These are phyloP conservation scores for Drosophila bipectinata DNA, from an alignment of 1,140 invertebrate genomes.

Conservation along the genomic window DNA sequence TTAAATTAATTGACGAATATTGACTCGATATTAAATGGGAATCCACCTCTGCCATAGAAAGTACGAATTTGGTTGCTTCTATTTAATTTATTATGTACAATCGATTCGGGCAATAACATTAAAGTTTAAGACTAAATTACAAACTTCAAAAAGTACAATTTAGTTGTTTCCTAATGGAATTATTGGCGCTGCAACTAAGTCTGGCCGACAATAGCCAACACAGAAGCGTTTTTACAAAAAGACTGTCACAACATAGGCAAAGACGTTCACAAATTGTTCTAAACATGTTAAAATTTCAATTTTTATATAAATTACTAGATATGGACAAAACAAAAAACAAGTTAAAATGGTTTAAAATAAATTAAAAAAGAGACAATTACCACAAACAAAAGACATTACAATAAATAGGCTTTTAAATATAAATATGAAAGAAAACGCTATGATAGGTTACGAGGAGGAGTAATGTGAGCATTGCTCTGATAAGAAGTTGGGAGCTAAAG, in stretches of 20 bases:
- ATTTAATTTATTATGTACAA: conserved; percentile 79
- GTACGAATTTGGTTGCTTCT: conserved; percentile 51
- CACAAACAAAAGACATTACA: too few species aligned
- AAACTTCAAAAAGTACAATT: conserved; percentile 58
- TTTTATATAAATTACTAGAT: not conserved
- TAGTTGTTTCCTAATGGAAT: conserved; percentile 58
- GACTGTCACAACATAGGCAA: not conserved
- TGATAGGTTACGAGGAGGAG: too few species aligned
- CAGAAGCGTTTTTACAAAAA: conserved; percentile 1
- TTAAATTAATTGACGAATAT: conserved; percentile 16
- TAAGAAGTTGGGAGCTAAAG: too few species aligned
- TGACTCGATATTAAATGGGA: conserved; percentile 24
- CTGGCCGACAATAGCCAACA: conserved; percentile 49
- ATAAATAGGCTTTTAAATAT: too few species aligned
- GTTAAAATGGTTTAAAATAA: too few species aligned
- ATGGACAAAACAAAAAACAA: too few species aligned
- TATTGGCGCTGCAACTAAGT: conserved; percentile 54
- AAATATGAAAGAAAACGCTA: too few species aligned
- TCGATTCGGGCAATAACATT: conserved; percentile 75
- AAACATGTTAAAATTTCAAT: not conserved
- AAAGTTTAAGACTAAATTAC: conserved; percentile 65
- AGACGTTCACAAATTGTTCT: not conserved
- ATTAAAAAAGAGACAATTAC: too few species aligned
- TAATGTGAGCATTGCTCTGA: too few species aligned
- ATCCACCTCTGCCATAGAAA: conserved; percentile 8